Conservation (phyloP, 2,113 vertebrate species). For the Galbula dea region DNA sequence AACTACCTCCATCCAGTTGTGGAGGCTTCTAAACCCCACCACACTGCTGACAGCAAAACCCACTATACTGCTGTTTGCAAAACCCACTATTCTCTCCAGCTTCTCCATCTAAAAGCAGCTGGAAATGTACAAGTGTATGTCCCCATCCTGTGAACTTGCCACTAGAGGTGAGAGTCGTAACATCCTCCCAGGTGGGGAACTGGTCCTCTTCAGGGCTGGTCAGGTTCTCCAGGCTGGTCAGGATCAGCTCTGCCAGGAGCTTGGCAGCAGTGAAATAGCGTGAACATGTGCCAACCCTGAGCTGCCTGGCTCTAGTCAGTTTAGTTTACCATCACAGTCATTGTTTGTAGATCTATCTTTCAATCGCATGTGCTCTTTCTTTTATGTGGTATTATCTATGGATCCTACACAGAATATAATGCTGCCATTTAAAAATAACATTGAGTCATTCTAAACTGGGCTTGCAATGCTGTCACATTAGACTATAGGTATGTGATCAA, state of each 20-base stretch:
- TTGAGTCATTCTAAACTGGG: background rate
- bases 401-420: background rate
- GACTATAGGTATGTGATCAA: slow-evolving; percentile 12
- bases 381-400: background rate
- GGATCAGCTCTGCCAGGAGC: background rate
- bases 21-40: background rate
- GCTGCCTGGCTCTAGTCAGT: background rate
- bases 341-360: background rate
- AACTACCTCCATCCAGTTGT: fast-evolving
- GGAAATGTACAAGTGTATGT: background rate
- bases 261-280: background rate
- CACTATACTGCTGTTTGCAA: background rate
- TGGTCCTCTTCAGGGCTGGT: background rate
- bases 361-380: background rate
- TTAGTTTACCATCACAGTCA: background rate
- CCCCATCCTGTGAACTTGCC: background rate
- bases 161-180: background rate
- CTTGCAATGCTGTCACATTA: background rate
- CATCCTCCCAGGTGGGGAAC: background rate
- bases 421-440: background rate
- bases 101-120: background rate
- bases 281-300: background rate
- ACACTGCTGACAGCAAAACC: too few species aligned
- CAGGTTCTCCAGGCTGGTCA: background rate
- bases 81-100: background rate